phyloP scores from a whole-genome alignment of 2,797 vertebrate species.

The Hephaestus fuliginosus region DNA sequence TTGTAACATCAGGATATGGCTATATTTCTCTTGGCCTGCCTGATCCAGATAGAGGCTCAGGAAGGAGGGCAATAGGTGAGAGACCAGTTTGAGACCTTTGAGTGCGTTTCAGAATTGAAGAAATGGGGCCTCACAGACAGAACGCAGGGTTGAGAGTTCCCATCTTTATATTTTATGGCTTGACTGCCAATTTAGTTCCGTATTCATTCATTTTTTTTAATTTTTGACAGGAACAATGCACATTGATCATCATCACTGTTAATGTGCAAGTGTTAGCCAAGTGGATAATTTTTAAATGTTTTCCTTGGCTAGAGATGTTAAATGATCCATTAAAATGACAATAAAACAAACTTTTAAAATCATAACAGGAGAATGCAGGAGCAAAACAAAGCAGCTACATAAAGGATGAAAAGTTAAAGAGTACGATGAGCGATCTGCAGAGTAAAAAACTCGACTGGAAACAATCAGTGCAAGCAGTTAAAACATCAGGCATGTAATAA shows the following conservation, averaged over 20 bases:
- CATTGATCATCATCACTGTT: slow-evolving; percentile 4
- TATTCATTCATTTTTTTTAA: not conserved
- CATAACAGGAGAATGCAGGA: not conserved
- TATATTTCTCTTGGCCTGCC: not conserved
- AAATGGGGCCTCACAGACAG: not conserved
- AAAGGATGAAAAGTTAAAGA: not conserved
- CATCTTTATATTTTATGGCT: not conserved
- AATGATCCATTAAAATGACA: slow-evolving; percentile 8
- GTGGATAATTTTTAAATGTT: not conserved
- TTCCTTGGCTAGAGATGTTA: slow-evolving; percentile 19
- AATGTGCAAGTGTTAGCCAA: slow-evolving; percentile 1
- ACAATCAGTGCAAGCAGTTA: not conserved
- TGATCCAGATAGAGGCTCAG: slow-evolving; percentile 1
- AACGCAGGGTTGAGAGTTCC: not conserved
- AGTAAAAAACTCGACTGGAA: not conserved
- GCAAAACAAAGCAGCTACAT: not conserved
- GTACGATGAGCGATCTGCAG: not conserved
- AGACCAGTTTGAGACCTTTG: not conserved
- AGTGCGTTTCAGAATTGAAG: not conserved
- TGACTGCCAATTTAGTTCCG: not conserved
- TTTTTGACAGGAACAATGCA: slow-evolving; percentile 3
- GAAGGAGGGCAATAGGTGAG: not conserved
- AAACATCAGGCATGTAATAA: not conserved
- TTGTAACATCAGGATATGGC: not conserved
- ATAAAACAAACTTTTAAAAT: not conserved